These are phyloP conservation scores for Drosophila sp. DNA, from an alignment of 1,140 invertebrate species.

Conservation along the genomic window DNA sequence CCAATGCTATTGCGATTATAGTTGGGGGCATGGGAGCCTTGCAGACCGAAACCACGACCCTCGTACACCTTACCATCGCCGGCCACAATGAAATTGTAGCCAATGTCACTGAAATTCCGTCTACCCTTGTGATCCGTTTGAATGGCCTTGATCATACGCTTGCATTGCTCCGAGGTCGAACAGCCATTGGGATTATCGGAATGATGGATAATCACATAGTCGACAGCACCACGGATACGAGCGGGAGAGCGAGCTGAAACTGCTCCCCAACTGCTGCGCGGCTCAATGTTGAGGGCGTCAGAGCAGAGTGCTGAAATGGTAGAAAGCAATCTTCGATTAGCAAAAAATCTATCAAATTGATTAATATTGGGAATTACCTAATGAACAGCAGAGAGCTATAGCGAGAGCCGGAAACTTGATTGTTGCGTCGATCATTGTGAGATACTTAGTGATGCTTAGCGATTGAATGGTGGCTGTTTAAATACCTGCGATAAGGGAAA, in stretches of 20 bases:
- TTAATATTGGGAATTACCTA: constrained; percentile 49
- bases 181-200: constrained; percentile 86
- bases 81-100: constrained; percentile 86
- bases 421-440: constrained; percentile 48
- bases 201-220: constrained; percentile 91
- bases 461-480: constrained; percentile 35
- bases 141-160: constrained; percentile 85
- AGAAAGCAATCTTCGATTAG: neutral
- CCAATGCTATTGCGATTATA: constrained; percentile 88
- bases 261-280: constrained; percentile 76
- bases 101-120: constrained; percentile 87
- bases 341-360: neutral
- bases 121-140: constrained; percentile 86
- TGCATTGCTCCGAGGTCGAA: constrained; percentile 83
- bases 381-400: constrained; percentile 32
- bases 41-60: constrained; percentile 88
- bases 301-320: constrained; percentile 38
- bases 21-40: constrained; percentile 87
- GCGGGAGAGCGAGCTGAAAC: constrained; percentile 67
- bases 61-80: constrained; percentile 86
- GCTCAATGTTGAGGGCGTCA: constrained; percentile 60
- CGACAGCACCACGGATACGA: constrained; percentile 83
- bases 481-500: constrained; percentile 40
- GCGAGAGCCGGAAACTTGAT: constrained; percentile 42
- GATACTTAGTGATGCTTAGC: neutral